Conservation (phyloP, 2,113 vertebrate genomes). For the Strigops habroptila region DNA sequence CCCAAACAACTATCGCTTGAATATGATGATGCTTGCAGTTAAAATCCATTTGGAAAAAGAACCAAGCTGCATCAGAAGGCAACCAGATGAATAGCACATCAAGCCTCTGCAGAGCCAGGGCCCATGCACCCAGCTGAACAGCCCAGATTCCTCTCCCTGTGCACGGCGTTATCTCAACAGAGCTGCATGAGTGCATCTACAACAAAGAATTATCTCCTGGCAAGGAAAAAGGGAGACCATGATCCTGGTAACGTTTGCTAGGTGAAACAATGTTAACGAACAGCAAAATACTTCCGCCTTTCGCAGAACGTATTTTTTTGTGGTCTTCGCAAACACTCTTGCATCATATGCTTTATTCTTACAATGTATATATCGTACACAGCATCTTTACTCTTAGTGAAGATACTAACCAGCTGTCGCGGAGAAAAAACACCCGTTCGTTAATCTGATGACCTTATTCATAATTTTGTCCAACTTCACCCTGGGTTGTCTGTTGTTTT, state of each 20-base stretch:
- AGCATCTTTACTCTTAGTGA: background rate
- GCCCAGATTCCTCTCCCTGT: accelerated
- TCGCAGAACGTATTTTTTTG: background rate
- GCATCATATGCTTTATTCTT: background rate
- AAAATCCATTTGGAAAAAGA: background rate
- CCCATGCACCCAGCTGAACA: accelerated
- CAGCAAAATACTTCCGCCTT: background rate
- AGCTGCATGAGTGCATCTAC: accelerated
- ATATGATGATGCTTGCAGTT: background rate
- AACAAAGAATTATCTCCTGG: too few species aligned
- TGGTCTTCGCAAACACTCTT: background rate
- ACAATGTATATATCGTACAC: accelerated
- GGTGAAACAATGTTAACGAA: background rate
- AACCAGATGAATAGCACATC: accelerated
- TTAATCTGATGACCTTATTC: background rate
- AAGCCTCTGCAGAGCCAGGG: too few species aligned
- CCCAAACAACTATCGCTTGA: background rate
- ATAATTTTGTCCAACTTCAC: background rate
- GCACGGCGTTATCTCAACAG: accelerated
- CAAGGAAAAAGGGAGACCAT: accelerated
- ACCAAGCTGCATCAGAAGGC: background rate
- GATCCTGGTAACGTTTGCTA: accelerated
- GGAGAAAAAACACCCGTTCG: background rate
- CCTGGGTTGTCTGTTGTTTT: background rate
- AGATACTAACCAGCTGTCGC: background rate